Percentiles rank a stretch among this genome's conserved stretches.
These are phyloP conservation scores for Drosophila aldrichi DNA, from an alignment of 2,888 invertebrate species.

Conservation along the genomic window DNA sequence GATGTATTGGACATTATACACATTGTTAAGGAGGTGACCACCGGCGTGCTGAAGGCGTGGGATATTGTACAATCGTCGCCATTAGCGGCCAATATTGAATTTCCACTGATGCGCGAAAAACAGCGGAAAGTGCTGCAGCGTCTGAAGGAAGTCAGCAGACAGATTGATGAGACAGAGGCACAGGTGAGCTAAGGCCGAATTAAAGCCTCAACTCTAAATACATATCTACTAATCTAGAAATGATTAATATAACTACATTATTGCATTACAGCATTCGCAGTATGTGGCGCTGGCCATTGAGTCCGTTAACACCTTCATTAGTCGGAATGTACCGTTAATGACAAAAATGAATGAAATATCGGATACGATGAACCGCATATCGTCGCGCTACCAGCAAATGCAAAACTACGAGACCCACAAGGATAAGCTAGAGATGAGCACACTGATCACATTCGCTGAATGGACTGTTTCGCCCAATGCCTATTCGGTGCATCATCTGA, in stretches of 20 bases:
- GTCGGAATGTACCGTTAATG: constrained; percentile 86
- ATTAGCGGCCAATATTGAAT: constrained; percentile 86
- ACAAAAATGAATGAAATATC: constrained; percentile 88
- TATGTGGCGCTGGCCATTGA: constrained; percentile 83
- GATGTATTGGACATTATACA: constrained; percentile 88
- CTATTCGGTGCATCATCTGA: constrained; percentile 88
- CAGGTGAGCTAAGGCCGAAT: constrained; percentile 65
- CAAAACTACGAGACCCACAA: constrained; percentile 87
- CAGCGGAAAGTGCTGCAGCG: constrained; percentile 88
- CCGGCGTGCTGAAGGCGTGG: constrained; percentile 88
- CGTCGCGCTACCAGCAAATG: constrained; percentile 88
- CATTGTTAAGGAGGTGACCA: constrained; percentile 87
- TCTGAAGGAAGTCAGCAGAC: constrained; percentile 84
- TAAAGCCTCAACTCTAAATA: neutral
- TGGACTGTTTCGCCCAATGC: constrained; percentile 89
- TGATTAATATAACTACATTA: neutral
- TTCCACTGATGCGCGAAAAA: constrained; percentile 88
- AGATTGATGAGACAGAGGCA: constrained; percentile 84
- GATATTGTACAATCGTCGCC: constrained; percentile 88
- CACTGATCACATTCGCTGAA: constrained; percentile 90
- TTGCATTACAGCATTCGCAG: constrained; percentile 73
- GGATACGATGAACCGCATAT: constrained; percentile 87
- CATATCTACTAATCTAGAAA: neutral
- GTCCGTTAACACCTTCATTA: constrained; percentile 79
- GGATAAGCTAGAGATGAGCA: constrained; percentile 87